Percentiles rank a stretch among this genome's conserved stretches.
phyloP scores from a whole-genome alignment of 2,888 invertebrate species.

The Tholera decimalis region DNA sequence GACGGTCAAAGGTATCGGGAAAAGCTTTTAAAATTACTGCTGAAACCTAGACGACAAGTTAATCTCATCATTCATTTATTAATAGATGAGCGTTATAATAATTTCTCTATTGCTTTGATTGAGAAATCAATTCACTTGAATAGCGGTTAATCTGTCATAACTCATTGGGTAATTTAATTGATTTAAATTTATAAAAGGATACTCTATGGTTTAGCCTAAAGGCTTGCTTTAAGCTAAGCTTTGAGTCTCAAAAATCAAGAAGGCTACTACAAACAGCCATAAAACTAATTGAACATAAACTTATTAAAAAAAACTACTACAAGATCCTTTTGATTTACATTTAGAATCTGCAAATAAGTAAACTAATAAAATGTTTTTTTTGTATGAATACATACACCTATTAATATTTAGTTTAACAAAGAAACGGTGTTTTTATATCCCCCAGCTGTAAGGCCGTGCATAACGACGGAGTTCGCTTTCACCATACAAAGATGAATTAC shows the following conservation, averaged over 20 bases:
- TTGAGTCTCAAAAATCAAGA: no score
- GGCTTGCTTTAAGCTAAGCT: no score
- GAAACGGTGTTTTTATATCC: constrained; percentile 10
- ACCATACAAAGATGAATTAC: constrained; percentile 22
- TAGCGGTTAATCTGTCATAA: neutral
- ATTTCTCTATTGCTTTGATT: constrained; percentile 10
- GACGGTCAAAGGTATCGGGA: constrained; percentile 7
- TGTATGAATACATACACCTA: no score
- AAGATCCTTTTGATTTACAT: no score
- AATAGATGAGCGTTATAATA: neutral
- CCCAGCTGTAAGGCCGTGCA: neutral
- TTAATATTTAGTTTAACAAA: neutral
- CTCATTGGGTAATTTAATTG: no score
- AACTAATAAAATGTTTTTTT: no score
- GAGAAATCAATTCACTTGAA: neutral
- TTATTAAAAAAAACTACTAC: no score
- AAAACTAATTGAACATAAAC: no score
- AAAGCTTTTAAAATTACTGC: constrained; percentile 24
- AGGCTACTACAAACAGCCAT: no score
- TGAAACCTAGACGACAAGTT: neutral
- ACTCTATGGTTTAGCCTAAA: no score
- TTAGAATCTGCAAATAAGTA: no score
- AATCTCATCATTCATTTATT: constrained; percentile 10
- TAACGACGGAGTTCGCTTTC: constrained; percentile 18
- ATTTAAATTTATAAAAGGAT: no score